Conservation (phyloP, 2,888 invertebrate genomes). For the Drosophila picticornis region DNA sequence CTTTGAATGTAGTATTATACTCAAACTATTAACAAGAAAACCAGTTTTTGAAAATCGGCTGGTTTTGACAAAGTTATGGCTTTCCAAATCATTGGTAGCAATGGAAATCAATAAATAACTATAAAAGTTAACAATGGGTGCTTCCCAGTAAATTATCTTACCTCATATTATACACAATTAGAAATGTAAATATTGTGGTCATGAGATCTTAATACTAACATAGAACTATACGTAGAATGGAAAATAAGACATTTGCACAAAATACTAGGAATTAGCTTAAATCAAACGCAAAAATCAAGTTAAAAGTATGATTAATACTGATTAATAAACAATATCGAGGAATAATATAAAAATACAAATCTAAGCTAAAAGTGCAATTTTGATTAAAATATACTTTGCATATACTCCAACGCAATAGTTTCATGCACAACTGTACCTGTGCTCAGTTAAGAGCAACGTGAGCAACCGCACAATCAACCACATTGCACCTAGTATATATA, state of each 20-base stretch:
- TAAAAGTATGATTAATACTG: background rate
- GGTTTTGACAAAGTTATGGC: background rate
- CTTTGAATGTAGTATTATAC: fast-evolving
- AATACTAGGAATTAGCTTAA: background rate
- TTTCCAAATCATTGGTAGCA: background rate
- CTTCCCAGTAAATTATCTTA: background rate
- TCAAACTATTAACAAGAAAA: background rate
- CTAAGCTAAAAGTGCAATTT: background rate
- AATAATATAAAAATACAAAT: background rate
- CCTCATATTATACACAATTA: background rate
- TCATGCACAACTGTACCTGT: conserved; percentile 45
- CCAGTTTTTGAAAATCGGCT: background rate
- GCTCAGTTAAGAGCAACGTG: background rate
- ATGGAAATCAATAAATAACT: background rate
- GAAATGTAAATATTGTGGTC: background rate
- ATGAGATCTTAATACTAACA: background rate
- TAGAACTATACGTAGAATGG: background rate
- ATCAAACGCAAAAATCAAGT: background rate
- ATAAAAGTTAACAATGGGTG: background rate
- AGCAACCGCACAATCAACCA: conserved; percentile 2
- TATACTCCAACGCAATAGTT: background rate
- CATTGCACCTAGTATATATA: conserved; percentile 25
- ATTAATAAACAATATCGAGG: background rate
- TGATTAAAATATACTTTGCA: background rate
- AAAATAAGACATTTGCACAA: background rate